phyloP scores from a whole-genome alignment of 92 coral and sea anemone genomes.

The Zoanthus gigantus region DNA sequence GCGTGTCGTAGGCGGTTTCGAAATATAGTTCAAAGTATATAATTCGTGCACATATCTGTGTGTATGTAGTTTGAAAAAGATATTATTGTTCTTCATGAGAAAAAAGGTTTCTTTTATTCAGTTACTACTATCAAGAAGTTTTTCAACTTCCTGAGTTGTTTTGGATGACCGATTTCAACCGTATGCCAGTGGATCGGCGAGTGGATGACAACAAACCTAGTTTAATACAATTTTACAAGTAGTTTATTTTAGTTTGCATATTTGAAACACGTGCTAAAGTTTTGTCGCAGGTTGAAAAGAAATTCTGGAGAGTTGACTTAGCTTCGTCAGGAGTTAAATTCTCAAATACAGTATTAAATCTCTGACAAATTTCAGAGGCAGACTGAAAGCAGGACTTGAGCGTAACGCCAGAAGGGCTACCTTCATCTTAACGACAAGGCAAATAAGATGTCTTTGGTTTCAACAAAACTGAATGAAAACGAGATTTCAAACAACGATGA shows the following conservation, averaged over 20 bases:
- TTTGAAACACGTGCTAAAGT: conserved; percentile 30
- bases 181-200: not conserved
- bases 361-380: not conserved
- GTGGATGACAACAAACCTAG: not conserved
- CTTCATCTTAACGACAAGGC: not conserved
- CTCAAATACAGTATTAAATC: not conserved
- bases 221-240: not conserved
- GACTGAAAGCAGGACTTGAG: not conserved
- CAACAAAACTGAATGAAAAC: not conserved
- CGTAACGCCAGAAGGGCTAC: not conserved
- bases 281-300: not conserved
- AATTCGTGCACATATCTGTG: not conserved
- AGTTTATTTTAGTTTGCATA: conserved; percentile 5
- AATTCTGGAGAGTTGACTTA: not conserved
- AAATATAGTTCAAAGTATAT: not conserved
- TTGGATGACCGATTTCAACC: not conserved
- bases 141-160: not conserved
- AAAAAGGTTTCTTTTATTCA: not conserved
- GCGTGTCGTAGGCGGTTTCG: conserved; percentile 5
- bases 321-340: not conserved
- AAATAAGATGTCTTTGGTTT: conserved; percentile 10
- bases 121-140: not conserved
- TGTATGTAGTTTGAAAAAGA: not conserved
- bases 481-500: not conserved
- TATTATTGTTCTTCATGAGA: not conserved